phyloP scores from a whole-genome alignment of 2,888 invertebrate genomes.

The Hypena proboscidalis region DNA sequence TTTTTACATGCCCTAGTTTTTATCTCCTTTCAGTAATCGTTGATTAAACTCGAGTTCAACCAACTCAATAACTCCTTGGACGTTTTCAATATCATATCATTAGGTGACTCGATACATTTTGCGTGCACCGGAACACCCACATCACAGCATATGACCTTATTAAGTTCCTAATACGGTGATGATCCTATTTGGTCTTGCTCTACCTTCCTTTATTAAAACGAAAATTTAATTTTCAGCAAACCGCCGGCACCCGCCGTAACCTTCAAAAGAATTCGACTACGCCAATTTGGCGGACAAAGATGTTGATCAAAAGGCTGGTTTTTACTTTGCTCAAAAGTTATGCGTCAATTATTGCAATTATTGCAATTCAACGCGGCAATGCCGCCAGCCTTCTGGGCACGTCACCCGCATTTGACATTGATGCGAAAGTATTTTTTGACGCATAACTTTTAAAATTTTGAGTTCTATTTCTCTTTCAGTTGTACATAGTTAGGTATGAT shows the following conservation, averaged over 20 bases:
- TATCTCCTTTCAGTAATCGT: constrained; percentile 63
- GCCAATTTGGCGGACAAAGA: constrained; percentile 77
- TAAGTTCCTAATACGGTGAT: constrained; percentile 56
- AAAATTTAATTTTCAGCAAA: constrained; percentile 72
- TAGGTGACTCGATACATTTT: constrained; percentile 44
- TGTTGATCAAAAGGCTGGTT: constrained; percentile 76
- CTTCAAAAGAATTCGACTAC: constrained; percentile 57
- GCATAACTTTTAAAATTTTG: too few relatives aligned
- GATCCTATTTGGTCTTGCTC: constrained; percentile 61
- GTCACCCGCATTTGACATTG: too few relatives aligned
- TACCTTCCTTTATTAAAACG: constrained; percentile 55
- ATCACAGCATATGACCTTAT: constrained; percentile 40
- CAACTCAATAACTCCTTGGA: constrained; percentile 51
- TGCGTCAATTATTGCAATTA: too few relatives aligned
- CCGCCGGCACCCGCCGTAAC: constrained; percentile 60
- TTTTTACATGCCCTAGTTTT: constrained; percentile 61
- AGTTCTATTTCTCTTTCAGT: too few relatives aligned
- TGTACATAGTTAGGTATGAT: too few relatives aligned
- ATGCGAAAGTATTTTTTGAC: too few relatives aligned
- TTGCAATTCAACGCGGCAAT: too few relatives aligned
- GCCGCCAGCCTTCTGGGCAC: too few relatives aligned
- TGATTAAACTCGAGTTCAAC: constrained; percentile 64
- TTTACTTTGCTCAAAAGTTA: too few relatives aligned
- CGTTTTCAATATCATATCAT: constrained; percentile 52
- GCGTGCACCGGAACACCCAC: constrained; percentile 44